Percentiles rank a stretch among this genome's conserved stretches.
Conservation (phyloP, 2,888 invertebrate species). For the Drosophila crucigera region DNA sequence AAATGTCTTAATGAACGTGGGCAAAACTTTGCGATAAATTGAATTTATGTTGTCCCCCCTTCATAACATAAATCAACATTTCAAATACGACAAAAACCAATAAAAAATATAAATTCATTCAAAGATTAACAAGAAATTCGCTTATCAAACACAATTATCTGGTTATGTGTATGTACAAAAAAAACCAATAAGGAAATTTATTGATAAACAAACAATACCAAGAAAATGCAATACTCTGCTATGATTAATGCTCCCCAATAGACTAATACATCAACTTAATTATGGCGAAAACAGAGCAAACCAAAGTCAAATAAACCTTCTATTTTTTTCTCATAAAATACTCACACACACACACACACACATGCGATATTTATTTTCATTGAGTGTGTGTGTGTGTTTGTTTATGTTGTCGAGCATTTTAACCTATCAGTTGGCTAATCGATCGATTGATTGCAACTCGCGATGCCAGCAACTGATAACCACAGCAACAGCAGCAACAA, state of each 20-base stretch:
- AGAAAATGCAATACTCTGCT: slow-evolving; percentile 22
- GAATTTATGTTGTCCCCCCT: not conserved
- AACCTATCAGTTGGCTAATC: slow-evolving; percentile 72
- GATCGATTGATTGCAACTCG: slow-evolving; percentile 71
- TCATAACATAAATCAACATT: not conserved
- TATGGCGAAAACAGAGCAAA: slow-evolving; percentile 40
- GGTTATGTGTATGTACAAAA: not conserved
- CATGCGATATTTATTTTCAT: not conserved
- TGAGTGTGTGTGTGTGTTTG: slow-evolving; percentile 25
- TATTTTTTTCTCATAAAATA: slow-evolving; percentile 1
- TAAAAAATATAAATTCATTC: not conserved
- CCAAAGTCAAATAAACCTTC: slow-evolving; percentile 33
- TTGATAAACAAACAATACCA: slow-evolving; percentile 17
- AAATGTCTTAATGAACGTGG: not conserved
- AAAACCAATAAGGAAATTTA: not conserved
- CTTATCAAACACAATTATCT: slow-evolving; percentile 1
- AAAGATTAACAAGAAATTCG: not conserved
- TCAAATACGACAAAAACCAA: not conserved
- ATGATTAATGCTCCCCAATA: slow-evolving; percentile 49
- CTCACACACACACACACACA: slow-evolving; percentile 30
- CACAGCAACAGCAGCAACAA: slow-evolving; percentile 48
- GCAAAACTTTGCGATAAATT: not conserved
- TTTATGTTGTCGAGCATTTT: slow-evolving; percentile 54
- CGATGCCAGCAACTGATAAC: slow-evolving; percentile 68
- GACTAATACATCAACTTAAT: slow-evolving; percentile 73